Evolutionary conservation across 2,888 invertebrate species (phyloP).

Genomic region (Oligia latruncula): DNA sequence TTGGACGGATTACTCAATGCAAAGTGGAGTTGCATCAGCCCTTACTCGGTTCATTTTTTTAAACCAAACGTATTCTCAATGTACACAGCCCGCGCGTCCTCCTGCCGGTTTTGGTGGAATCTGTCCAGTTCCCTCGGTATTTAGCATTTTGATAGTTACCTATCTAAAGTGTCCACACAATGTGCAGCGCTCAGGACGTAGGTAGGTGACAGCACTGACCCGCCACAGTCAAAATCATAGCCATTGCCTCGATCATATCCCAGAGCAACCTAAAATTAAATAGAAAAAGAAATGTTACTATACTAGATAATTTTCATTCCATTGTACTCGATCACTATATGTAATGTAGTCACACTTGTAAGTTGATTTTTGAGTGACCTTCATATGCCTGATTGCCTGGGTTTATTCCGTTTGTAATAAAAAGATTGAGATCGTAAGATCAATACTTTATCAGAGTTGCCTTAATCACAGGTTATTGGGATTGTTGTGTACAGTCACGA

Average conservation of each 20-base stretch:
- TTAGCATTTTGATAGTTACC: conserved; percentile 67
- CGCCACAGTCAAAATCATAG: conserved; percentile 83
- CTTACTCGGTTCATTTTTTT: neutral
- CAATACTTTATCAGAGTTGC: neutral
- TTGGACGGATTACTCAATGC: conserved; percentile 5
- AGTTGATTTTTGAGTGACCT: neutral
- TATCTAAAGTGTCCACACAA: conserved; percentile 81
- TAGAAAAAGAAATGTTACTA: neutral
- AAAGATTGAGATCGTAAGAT: neutral
- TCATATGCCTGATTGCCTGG: too few relatives aligned
- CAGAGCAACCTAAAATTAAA: conserved; percentile 80
- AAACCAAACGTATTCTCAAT: neutral
- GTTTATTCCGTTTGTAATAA: neutral
- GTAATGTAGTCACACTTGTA: neutral
- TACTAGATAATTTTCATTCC: neutral
- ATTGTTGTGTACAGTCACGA: neutral
- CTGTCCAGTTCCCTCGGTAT: neutral
- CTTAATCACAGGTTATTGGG: neutral
- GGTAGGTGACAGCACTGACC: conserved; percentile 79
- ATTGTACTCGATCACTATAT: neutral
- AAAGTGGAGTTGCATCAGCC: neutral
- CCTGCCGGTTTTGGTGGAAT: neutral
- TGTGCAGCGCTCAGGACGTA: conserved; percentile 86
- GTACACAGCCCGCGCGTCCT: neutral
- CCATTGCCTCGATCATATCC: conserved; percentile 78